Base-by-base conservation (phyloP, 2,888 invertebrate genomes). In the Drosophila aldrichi region DNA sequence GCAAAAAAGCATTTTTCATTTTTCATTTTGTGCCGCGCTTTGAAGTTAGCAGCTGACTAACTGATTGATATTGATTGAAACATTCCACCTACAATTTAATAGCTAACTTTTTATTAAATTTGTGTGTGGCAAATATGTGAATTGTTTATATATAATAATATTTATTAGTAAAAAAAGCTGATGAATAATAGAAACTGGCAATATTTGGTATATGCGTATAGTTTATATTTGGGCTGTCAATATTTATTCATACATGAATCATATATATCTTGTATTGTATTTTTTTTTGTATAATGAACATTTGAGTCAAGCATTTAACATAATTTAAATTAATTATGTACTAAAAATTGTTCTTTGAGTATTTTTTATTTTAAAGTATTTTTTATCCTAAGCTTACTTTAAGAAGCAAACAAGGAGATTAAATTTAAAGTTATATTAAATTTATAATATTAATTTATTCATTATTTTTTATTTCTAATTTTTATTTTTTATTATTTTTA, bases 11-110 rank as follows among this genome's bases (percentile, higher is more conserved):
- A n/a, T n/a, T n/a, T n/a, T n/a, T n/a, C 18, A 54, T 16, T 68
- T 44, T 62, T 58, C 48, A 22, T 46, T 55, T 58, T 55, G 16
- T 10, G 36, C 18, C 3, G n/a, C 36, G 18, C 71, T 84, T 88
- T 82, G 70, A 85, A 65, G 70, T 70, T 57, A 59, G 38, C 34
- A 56, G 43, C 34, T 60, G 59, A 20, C 22, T 7, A 56, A 55
- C 66, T 57, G 43, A 29, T 38, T 61, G 44, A 48, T 56, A 29
- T 57, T 38, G 38, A 57, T 20, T 55, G 18, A 43, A 48, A 48
- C 41, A 48, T 68, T 34, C 52, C 52, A 56, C 44, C 43, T 18
- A 20, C 14, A 20, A 32, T 40, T 40, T 62, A 52, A 52, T 22
- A 14, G 16, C 9, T 4, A 40, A 34, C 3, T 16, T 20, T 56